phyloP scores from a whole-genome alignment of 2,888 invertebrate genomes.

The Parthenolecanium corni region DNA sequence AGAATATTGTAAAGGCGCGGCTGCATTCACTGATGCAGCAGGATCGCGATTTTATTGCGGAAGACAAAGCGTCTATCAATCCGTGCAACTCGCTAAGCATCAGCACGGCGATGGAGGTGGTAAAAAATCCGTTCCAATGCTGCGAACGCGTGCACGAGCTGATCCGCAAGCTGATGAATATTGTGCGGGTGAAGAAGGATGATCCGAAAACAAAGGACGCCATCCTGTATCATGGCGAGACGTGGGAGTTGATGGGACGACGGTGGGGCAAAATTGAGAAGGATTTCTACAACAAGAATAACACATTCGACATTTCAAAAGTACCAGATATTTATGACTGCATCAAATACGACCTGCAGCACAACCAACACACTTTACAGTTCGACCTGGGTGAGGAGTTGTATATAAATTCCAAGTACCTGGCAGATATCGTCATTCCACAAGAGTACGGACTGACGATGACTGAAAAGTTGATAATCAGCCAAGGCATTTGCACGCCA shows the following conservation, averaged over 20 bases:
- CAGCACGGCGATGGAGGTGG: constrained; percentile 79
- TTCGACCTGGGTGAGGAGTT: constrained; percentile 84
- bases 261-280: constrained; percentile 97
- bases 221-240: constrained; percentile 92
- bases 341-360: constrained; percentile 96
- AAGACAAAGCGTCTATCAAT: constrained; percentile 77
- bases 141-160: constrained; percentile 81
- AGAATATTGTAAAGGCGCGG: constrained; percentile 91
- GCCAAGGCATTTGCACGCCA: constrained; percentile 95
- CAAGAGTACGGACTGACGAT: constrained; percentile 96
- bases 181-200: constrained; percentile 74
- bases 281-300: constrained; percentile 89
- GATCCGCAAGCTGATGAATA: constrained; percentile 72
- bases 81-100: constrained; percentile 88
- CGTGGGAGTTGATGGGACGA: constrained; percentile 95
- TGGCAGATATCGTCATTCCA: constrained; percentile 98
- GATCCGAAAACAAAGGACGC: constrained; percentile 85
- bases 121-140: constrained; percentile 88
- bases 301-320: constrained; percentile 92
- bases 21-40: constrained; percentile 86
- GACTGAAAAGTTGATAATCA: constrained; percentile 91
- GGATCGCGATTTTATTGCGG: constrained; percentile 71
- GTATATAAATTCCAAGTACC: constrained; percentile 89
- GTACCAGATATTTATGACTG: constrained; percentile 99
- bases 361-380: constrained; percentile 90